A percentile compares a stretch with the other conserved stretches of the same genome.
Conservation (phyloP, 2,888 invertebrate species). For the Rhaphigaster nebulosa region DNA sequence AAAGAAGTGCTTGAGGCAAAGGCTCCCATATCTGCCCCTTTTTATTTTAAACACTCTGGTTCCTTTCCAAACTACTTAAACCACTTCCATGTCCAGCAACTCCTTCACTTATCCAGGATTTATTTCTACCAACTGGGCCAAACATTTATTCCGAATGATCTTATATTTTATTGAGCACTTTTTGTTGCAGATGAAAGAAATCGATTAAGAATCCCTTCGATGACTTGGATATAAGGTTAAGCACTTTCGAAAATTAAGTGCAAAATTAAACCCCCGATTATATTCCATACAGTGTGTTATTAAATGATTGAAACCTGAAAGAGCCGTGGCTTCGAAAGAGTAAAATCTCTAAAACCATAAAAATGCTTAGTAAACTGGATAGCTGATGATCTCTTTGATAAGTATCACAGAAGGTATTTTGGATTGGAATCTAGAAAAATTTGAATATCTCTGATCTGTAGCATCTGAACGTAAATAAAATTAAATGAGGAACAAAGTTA, state of each 20-base stretch:
- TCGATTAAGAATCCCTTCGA: not conserved
- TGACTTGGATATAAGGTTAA: not conserved
- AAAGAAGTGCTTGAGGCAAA: conserved; percentile 37
- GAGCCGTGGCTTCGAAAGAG: not conserved
- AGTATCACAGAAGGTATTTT: not conserved
- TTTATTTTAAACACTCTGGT: conserved; percentile 48
- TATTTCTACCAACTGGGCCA: not conserved
- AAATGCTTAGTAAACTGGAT: not conserved
- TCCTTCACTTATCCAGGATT: conserved; percentile 10
- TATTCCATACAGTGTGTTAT: not conserved
- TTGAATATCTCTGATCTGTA: not conserved
- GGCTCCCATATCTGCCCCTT: conserved; percentile 25
- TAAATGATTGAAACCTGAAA: not conserved
- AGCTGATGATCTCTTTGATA: not conserved
- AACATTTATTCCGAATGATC: not conserved
- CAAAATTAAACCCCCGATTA: not conserved
- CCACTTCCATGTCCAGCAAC: conserved; percentile 28
- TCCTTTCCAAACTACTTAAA: conserved; percentile 45
- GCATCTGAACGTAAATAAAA: not conserved
- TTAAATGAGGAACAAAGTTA: not conserved
- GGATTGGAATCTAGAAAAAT: not conserved
- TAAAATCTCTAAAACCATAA: not conserved
- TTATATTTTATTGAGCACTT: not conserved
- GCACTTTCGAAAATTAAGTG: not conserved
- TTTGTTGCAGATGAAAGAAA: not conserved